A percentile compares a stretch with the other conserved stretches of the same genome.
These are phyloP conservation scores for Petrocephalus sullivani DNA, from an alignment of 2,797 vertebrate genomes.

Conservation along the genomic window DNA sequence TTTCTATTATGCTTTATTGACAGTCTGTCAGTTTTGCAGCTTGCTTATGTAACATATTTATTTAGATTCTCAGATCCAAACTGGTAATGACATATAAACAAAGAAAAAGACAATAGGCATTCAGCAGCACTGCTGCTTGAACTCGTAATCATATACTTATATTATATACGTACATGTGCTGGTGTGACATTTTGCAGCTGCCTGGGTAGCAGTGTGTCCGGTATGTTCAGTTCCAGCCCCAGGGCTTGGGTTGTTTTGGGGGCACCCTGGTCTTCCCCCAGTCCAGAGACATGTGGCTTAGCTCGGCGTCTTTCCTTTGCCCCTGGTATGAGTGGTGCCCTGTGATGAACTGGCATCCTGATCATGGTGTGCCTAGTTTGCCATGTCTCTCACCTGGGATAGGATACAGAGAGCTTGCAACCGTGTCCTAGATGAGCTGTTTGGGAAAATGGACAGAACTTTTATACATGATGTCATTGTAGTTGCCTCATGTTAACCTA, in stretches of 20 bases:
- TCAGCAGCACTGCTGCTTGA: neutral
- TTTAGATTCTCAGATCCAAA: neutral
- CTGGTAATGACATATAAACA: neutral
- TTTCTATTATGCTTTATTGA: constrained; percentile 2
- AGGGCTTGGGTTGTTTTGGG: neutral
- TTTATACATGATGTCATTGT: neutral
- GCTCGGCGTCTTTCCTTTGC: neutral
- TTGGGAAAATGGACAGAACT: neutral
- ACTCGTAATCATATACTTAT: neutral
- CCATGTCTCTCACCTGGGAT: neutral
- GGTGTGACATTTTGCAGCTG: neutral
- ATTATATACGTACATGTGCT: neutral
- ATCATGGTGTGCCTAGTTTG: neutral
- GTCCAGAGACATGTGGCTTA: neutral
- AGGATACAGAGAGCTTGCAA: neutral
- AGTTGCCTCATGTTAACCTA: neutral
- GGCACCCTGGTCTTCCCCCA: neutral
- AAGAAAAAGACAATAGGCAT: neutral
- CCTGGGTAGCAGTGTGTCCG: neutral
- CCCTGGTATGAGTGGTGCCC: neutral
- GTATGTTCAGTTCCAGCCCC: neutral
- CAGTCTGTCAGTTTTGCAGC: neutral
- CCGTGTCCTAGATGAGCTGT: neutral
- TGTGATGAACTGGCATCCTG: neutral
- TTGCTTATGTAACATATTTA: neutral